Evolutionary conservation across 2,797 vertebrate genomes (phyloP).

Genomic region (Echeneis naucrates): DNA sequence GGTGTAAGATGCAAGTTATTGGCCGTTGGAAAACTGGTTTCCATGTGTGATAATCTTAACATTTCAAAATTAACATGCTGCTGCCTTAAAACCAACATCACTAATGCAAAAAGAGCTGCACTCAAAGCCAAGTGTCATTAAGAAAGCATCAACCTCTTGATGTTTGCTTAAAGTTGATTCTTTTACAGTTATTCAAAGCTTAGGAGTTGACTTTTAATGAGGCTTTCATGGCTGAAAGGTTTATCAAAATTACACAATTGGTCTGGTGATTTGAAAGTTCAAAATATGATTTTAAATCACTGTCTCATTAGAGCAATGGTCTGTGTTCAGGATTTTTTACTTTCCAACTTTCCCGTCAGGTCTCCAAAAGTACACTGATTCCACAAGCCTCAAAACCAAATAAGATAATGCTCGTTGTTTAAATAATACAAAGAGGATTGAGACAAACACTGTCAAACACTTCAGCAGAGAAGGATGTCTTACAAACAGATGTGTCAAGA

Average conservation of each 20-base stretch:
- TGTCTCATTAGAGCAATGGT: neutral
- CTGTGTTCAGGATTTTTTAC: too few species aligned
- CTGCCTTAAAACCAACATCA: neutral
- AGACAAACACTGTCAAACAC: constrained; percentile 30
- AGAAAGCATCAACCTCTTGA: neutral
- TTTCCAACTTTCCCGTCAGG: neutral
- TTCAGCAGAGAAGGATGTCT: constrained; percentile 38
- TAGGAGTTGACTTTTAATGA: neutral
- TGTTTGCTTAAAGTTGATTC: neutral
- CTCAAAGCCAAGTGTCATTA: neutral
- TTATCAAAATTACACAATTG: neutral
- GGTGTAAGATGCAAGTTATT: neutral
- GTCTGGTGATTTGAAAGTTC: neutral
- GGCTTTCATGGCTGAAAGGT: too few species aligned
- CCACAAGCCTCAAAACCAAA: neutral
- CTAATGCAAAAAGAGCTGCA: neutral
- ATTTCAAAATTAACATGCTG: neutral
- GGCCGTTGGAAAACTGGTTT: neutral
- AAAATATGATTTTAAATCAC: constrained; percentile 2
- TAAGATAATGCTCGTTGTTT: neutral
- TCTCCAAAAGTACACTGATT: constrained; percentile 1
- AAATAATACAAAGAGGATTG: constrained; percentile 23
- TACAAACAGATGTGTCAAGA: constrained; percentile 35
- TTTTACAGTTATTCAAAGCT: neutral
- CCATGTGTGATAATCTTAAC: neutral